Evolutionary conservation across 2,888 invertebrate species (phyloP).

Genomic region (Lepidocyrtinus sp.): DNA sequence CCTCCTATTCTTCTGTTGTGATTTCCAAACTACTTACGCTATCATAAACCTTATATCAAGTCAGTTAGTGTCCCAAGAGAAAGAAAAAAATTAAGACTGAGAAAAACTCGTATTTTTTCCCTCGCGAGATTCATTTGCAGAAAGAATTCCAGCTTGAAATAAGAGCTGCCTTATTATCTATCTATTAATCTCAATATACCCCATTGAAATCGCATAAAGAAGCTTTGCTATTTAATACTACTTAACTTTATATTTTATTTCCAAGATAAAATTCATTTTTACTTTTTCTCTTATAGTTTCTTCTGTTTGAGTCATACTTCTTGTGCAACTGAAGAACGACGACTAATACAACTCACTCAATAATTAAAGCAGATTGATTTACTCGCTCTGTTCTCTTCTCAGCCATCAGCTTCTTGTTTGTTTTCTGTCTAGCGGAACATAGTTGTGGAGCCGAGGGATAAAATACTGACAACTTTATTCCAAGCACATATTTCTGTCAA

Average conservation of each 20-base stretch:
- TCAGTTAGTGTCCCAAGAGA: slow-evolving; percentile 37
- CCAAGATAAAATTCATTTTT: slow-evolving; percentile 4
- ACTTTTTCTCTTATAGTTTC: background rate
- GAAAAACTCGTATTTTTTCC: slow-evolving; percentile 21
- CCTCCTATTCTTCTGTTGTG: background rate
- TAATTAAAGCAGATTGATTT: slow-evolving; percentile 68
- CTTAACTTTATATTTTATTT: background rate
- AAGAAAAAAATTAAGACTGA: slow-evolving; percentile 18
- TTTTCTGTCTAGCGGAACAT: slow-evolving; percentile 63
- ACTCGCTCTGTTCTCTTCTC: slow-evolving; percentile 62
- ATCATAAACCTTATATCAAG: slow-evolving; percentile 51
- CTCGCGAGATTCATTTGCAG: slow-evolving; percentile 20
- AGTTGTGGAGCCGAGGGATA: slow-evolving; percentile 63
- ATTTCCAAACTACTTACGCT: slow-evolving; percentile 7
- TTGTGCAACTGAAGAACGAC: background rate
- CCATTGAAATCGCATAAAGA: background rate
- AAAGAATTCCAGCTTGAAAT: slow-evolving; percentile 37
- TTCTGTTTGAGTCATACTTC: background rate
- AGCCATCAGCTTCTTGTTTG: slow-evolving; percentile 62
- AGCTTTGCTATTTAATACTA: background rate
- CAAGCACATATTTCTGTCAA: slow-evolving; percentile 63
- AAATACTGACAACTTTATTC: slow-evolving; percentile 63
- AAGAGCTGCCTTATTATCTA: background rate
- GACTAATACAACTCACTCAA: slow-evolving; percentile 60
- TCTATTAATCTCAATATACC: slow-evolving; percentile 13